phyloP scores from a whole-genome alignment of 35 echinoderm and acorn worm genomes.

The Anneissia japonica region DNA sequence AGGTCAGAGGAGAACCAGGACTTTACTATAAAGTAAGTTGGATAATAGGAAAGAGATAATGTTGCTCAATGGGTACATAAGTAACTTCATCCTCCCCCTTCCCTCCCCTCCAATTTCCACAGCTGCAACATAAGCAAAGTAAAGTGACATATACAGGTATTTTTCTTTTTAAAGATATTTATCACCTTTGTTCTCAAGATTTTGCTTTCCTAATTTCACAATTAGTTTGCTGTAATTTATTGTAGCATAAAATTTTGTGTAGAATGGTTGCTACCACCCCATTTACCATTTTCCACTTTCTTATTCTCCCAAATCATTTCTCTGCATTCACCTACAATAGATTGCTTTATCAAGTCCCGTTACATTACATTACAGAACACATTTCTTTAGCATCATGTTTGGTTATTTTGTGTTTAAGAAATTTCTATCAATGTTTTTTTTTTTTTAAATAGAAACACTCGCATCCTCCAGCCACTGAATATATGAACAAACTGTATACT shows the following conservation, averaged over 20 bases:
- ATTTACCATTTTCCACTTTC: too few species aligned
- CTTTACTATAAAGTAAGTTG: constrained; percentile 82
- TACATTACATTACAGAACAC: too few species aligned
- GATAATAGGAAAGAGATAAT: not conserved
- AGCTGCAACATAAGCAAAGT: not conserved
- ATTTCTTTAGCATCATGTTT: too few species aligned
- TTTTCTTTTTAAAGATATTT: not conserved
- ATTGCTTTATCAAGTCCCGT: too few species aligned
- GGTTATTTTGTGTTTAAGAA: too few species aligned
- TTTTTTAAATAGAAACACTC: constrained; percentile 92
- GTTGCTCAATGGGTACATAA: too few species aligned
- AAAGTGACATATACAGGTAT: not conserved
- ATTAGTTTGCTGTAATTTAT: too few species aligned
- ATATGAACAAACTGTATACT: constrained; percentile 75
- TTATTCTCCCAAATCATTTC: too few species aligned
- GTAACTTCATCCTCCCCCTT: not conserved
- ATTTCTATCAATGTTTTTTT: not conserved
- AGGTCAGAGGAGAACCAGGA: constrained; percentile 84
- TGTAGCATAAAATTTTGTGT: too few species aligned
- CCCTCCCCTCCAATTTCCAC: not conserved
- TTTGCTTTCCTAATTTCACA: too few species aligned
- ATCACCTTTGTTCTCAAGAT: not conserved
- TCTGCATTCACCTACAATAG: too few species aligned
- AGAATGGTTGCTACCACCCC: too few species aligned
- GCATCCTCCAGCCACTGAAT: constrained; percentile 66